Conservation (phyloP, 2,888 invertebrate species). For the Lepidochrysops patricia region DNA sequence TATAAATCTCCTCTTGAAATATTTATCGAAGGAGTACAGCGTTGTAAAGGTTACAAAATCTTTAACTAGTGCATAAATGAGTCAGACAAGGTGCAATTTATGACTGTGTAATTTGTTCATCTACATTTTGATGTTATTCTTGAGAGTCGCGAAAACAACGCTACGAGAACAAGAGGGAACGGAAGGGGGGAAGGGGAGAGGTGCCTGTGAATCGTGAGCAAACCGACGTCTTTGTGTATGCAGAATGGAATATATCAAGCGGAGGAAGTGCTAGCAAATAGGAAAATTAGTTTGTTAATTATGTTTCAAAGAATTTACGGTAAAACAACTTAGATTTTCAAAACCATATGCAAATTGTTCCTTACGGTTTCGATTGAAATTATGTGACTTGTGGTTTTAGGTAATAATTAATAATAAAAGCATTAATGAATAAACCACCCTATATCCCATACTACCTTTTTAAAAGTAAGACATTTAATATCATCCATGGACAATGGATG, state of each 20-base stretch:
- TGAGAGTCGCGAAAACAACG: constrained; percentile 30
- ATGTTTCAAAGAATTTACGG: not conserved
- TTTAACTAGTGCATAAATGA: constrained; percentile 19
- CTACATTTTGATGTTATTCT: constrained; percentile 35
- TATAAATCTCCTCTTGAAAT: not conserved
- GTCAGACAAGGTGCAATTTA: constrained; percentile 26
- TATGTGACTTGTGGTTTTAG: too few relatives aligned
- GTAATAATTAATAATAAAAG: too few relatives aligned
- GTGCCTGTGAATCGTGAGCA: not conserved
- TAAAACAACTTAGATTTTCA: too few relatives aligned
- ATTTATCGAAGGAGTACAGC: not conserved
- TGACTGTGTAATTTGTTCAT: constrained; percentile 32
- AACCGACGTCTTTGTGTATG: constrained; percentile 6
- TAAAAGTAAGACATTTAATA: too few relatives aligned
- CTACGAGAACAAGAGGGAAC: constrained; percentile 13
- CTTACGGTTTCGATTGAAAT: too few relatives aligned
- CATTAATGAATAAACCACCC: too few relatives aligned
- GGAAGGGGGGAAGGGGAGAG: not conserved
- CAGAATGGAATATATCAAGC: constrained; percentile 9
- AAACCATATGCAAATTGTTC: too few relatives aligned
- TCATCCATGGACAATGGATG: too few relatives aligned
- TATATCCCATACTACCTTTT: too few relatives aligned
- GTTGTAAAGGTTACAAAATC: constrained; percentile 14
- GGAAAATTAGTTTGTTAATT: not conserved
- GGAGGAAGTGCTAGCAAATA: constrained; percentile 6